These are phyloP conservation scores for Epizoanthus scotinus DNA, from an alignment of 92 coral and sea anemone genomes.

Conservation along the genomic window DNA sequence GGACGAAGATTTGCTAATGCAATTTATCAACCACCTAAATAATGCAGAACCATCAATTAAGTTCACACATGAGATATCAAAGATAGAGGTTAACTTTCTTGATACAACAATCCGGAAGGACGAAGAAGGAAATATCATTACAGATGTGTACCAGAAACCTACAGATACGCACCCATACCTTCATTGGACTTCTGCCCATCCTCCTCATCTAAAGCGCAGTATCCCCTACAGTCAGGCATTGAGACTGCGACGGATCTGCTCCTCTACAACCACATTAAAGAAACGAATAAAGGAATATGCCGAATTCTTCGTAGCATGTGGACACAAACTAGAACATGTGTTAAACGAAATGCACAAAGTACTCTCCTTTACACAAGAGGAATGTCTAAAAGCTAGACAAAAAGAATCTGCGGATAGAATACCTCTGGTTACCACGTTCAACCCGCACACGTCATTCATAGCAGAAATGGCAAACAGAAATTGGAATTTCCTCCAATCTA, in stretches of 20 bases:
- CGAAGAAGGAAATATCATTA: too few species aligned
- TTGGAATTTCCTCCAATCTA: slow-evolving; percentile 38
- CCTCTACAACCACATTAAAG: background rate
- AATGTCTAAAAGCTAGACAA: slow-evolving; percentile 30
- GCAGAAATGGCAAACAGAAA: slow-evolving; percentile 48
- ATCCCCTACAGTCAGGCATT: too few species aligned
- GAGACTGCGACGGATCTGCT: slow-evolving; percentile 17
- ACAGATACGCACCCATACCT: too few species aligned
- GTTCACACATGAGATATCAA: too few species aligned
- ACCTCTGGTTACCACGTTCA: slow-evolving; percentile 15
- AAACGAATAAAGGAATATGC: background rate
- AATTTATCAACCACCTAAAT: too few species aligned
- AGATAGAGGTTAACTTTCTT: too few species aligned
- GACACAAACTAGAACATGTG: slow-evolving; percentile 10
- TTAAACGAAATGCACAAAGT: slow-evolving; percentile 16
- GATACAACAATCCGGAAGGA: too few species aligned
- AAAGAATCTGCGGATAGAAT: slow-evolving; percentile 28
- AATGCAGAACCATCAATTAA: too few species aligned
- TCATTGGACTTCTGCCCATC: too few species aligned
- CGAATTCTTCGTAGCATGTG: slow-evolving; percentile 20
- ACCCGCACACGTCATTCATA: slow-evolving; percentile 39
- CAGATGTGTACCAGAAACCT: too few species aligned
- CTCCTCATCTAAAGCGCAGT: too few species aligned
- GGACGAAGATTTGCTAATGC: too few species aligned
- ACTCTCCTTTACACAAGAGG: slow-evolving; percentile 37